phyloP scores from a whole-genome alignment of 2,113 vertebrate genomes.

The Mustela lutreola region DNA sequence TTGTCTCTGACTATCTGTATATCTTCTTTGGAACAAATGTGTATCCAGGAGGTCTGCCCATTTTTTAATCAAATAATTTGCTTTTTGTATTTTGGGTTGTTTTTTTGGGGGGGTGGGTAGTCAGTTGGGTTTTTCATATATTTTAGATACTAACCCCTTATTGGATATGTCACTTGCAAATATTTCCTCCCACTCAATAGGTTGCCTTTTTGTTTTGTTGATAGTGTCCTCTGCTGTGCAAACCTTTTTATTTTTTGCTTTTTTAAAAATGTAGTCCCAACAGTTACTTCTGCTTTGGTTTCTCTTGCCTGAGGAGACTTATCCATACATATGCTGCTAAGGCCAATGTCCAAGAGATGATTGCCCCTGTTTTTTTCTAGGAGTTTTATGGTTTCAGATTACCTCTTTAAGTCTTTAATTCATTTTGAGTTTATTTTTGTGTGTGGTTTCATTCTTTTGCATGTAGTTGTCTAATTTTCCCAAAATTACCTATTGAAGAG shows the following conservation, averaged over 20 bases:
- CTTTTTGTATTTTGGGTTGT: background rate
- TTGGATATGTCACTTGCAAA: background rate
- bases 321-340: no score
- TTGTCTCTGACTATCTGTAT: background rate
- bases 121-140: background rate
- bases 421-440: no score
- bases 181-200: background rate
- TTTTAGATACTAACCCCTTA: background rate
- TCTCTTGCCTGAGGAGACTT: no score
- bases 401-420: no score
- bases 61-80: background rate
- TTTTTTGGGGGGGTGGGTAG: background rate
- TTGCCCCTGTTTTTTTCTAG: no score
- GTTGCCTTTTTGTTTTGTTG: background rate
- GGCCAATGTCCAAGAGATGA: no score
- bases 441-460: background rate
- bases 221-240: background rate
- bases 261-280: background rate
- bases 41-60: background rate
- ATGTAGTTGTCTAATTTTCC: background rate
- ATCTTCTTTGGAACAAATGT: background rate
- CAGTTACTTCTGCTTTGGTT: background rate
- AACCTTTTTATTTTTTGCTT: background rate
- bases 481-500: background rate
- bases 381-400: no score